A percentile compares a stretch with the other conserved stretches of the same genome.
These are phyloP conservation scores for Coranthus polyacanthus DNA, from an alignment of 2,797 vertebrate species.

Conservation along the genomic window DNA sequence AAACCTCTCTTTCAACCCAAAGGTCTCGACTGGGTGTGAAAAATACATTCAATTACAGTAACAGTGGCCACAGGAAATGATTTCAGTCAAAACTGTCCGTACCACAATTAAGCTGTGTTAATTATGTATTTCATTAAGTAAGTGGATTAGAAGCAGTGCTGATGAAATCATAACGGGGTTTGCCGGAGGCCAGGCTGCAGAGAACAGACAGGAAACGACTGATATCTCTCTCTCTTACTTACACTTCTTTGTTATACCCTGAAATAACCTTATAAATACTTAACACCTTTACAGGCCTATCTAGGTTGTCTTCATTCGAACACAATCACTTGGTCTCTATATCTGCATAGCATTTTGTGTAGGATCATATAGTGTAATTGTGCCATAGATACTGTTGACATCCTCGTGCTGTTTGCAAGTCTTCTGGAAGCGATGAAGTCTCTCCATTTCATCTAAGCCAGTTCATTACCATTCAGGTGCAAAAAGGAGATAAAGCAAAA, in stretches of 20 bases:
- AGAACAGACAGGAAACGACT: slow-evolving; percentile 77
- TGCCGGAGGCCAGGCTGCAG: slow-evolving; percentile 88
- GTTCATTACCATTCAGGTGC: slow-evolving; percentile 84
- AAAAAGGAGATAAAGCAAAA: slow-evolving; percentile 82
- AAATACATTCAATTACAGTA: slow-evolving; percentile 96
- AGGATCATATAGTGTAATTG: slow-evolving; percentile 75
- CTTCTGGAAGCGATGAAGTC: slow-evolving; percentile 67
- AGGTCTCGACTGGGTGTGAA: slow-evolving; percentile 92
- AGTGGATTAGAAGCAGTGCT: slow-evolving; percentile 96
- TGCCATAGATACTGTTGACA: slow-evolving; percentile 78
- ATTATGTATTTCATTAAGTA: slow-evolving; percentile 99
- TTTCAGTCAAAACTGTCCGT: slow-evolving; percentile 98
- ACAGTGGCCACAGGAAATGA: slow-evolving; percentile 97
- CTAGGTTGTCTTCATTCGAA: slow-evolving; percentile 63
- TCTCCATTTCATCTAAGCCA: slow-evolving; percentile 71
- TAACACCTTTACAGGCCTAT: slow-evolving; percentile 70
- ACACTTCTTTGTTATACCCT: slow-evolving; percentile 64
- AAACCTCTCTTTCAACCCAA: slow-evolving; percentile 85
- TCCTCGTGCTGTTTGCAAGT: slow-evolving; percentile 72
- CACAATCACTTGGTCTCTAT: slow-evolving; percentile 60
- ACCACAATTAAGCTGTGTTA: slow-evolving; percentile 98
- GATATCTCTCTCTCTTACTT: slow-evolving; percentile 70
- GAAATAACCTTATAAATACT: slow-evolving; percentile 81
- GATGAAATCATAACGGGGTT: slow-evolving; percentile 92
- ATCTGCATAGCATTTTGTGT: slow-evolving; percentile 66